These are phyloP conservation scores for Prosopocoilus inquinatus DNA, from an alignment of 2,888 invertebrate species.

Conservation along the genomic window DNA sequence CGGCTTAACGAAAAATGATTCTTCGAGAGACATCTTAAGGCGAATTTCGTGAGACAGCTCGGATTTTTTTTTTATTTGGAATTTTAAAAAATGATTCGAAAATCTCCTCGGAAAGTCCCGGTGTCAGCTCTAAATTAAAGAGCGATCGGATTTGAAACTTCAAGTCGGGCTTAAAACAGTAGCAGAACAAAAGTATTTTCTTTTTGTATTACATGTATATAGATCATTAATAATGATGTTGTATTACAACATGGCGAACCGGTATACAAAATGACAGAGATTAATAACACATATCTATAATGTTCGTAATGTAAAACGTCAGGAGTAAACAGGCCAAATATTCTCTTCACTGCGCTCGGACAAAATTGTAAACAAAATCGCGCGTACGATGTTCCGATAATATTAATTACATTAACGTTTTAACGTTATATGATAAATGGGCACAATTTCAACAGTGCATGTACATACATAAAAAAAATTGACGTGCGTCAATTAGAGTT, in stretches of 20 bases:
- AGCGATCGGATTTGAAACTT: background rate
- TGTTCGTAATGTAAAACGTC: conserved; percentile 36
- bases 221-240: conserved; percentile 41
- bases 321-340: conserved; percentile 27
- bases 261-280: conserved; percentile 39
- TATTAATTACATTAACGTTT: conserved; percentile 24
- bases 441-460: no score
- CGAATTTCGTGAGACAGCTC: conserved; percentile 1
- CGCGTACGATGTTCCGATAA: conserved; percentile 20
- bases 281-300: conserved; percentile 37
- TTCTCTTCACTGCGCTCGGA: conserved; percentile 18
- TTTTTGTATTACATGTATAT: conserved; percentile 33
- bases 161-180: conserved; percentile 27
- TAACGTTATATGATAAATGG: conserved; percentile 18
- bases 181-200: conserved; percentile 33
- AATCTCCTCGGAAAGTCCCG: background rate
- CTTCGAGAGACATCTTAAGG: conserved; percentile 15
- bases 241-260: conserved; percentile 36
- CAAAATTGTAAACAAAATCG: conserved; percentile 27
- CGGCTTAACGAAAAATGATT: conserved; percentile 24
- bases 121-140: background rate
- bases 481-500: no score
- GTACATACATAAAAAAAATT: no score
- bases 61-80: background rate
- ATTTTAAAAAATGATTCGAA: background rate